Evolutionary conservation across 53 echinoderm and acorn worm genomes (phyloP), one percentile per base, ranked within the genome.

Genomic region (Astropecten irregularis): DNA sequence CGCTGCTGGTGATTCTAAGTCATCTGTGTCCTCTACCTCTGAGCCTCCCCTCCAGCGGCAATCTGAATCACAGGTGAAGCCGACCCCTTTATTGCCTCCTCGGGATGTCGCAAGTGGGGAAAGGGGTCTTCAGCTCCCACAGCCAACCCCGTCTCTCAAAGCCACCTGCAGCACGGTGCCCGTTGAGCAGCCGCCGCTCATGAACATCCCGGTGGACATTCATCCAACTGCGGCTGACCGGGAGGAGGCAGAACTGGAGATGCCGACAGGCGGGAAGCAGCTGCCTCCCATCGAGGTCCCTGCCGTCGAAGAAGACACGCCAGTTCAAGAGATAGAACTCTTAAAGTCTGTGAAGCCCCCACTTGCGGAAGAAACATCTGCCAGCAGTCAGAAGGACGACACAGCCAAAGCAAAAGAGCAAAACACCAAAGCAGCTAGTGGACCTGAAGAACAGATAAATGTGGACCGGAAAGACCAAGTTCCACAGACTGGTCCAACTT

Each of bases 101-200:
- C 25, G 14, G 15, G 32, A 37, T 15, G 56, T 9, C 0, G 11
- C 44, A 7, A 46, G 44, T 13, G 38, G 20, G 22, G 51, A 58
- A 11, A 16, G 3, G 59, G 59, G 59, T 9, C 19, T 30, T 20
- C 10, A n/a, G 20, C 38, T 56, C 15, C 55, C 74, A 4, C 32
- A 49, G 1, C 74, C 74, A 14, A 57, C 44, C 2, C 74, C 74
- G 4, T 38, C 74, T 13, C 40, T 56, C 16, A 74, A 37, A 16
- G 2, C 74, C 74, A 74, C 74, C 30, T 74, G 74, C 22, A 35
- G 54, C 36, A 74, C 57, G 16, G 14, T 74, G 27, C 74, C 74
- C 1, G 16, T 22, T 0, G 56, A 40, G 13, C 74, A 56, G 10
- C 56, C 74, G 3, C 9, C 30, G 58, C 7, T 14, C 49, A n/a